Evolutionary conservation across 2,113 vertebrate genomes (phyloP).

Genomic region (Ibidorhyncha struthersii): DNA sequence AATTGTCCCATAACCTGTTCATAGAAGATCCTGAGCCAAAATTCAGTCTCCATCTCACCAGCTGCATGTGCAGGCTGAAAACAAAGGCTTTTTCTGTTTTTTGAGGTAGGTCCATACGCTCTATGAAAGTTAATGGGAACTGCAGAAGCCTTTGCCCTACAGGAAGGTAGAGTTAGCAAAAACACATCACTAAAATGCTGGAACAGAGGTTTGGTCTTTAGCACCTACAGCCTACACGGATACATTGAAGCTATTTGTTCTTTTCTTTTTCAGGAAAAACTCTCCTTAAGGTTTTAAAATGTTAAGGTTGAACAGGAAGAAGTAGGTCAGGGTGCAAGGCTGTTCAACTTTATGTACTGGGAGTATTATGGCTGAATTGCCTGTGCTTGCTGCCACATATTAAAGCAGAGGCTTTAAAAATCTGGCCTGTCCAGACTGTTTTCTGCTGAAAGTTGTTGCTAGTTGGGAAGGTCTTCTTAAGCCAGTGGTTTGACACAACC

Average conservation of each 20-base stretch:
- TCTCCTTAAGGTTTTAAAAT: not conserved
- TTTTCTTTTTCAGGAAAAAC: not conserved
- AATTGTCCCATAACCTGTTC: not conserved
- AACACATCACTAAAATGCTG: not conserved
- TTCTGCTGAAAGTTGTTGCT: not conserved
- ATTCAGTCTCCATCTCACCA: not conserved
- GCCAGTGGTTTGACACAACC: not conserved
- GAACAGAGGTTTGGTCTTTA: not conserved
- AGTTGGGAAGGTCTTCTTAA: not conserved
- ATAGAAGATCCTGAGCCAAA: not conserved
- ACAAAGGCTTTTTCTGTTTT: not conserved
- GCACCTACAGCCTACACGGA: not conserved
- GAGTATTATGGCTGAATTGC: not conserved
- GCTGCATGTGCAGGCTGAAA: not conserved
- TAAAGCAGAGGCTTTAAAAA: not conserved
- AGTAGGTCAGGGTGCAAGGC: not conserved
- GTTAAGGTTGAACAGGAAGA: not conserved
- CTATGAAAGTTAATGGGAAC: not conserved
- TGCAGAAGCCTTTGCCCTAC: not conserved
- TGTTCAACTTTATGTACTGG: not conserved
- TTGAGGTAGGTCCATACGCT: not conserved
- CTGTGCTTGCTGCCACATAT: not conserved
- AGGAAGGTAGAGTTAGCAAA: not conserved
- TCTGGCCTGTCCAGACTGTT: fast-evolving
- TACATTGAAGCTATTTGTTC: not conserved